These are phyloP conservation scores for Synchiropus splendidus DNA, from an alignment of 2,113 vertebrate genomes.

Conservation along the genomic window DNA sequence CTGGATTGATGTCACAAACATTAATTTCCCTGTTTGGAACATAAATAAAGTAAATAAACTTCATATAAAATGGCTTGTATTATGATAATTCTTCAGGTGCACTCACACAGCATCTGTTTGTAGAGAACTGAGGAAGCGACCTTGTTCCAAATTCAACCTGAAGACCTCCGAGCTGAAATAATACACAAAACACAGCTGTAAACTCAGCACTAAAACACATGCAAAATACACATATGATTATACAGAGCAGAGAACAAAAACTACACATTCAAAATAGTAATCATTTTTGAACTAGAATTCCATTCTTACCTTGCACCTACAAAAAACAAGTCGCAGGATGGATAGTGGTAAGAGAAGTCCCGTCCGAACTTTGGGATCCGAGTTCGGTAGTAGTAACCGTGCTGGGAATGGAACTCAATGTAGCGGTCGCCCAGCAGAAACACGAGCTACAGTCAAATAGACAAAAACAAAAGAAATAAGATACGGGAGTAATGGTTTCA, in stretches of 20 bases:
- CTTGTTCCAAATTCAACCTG: slow-evolving; percentile 91
- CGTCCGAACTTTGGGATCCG: slow-evolving; percentile 95
- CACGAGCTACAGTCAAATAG: slow-evolving; percentile 70
- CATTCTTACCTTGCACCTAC: slow-evolving; percentile 88
- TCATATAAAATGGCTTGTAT: neutral
- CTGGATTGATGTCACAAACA: slow-evolving; percentile 86
- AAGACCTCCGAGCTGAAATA: slow-evolving; percentile 82
- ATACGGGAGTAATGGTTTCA: neutral
- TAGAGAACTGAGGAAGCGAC: slow-evolving; percentile 86
- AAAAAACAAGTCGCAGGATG: slow-evolving; percentile 94
- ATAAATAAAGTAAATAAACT: slow-evolving; percentile 1
- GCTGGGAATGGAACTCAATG: slow-evolving; percentile 92
- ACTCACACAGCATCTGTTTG: slow-evolving; percentile 89
- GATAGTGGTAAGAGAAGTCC: slow-evolving; percentile 91
- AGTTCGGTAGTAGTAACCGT: slow-evolving; percentile 89
- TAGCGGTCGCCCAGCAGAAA: slow-evolving; percentile 84
- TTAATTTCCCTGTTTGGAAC: slow-evolving; percentile 77
- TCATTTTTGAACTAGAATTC: no score
- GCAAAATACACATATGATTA: neutral
- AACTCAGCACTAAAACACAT: neutral
- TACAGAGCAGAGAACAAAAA: no score
- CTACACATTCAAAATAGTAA: no score
- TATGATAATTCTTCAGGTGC: neutral
- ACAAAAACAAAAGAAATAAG: neutral
- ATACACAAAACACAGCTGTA: neutral